These are phyloP conservation scores for Periophthalmodon schlosseri DNA, from an alignment of 2,113 vertebrate species.

Conservation along the genomic window DNA sequence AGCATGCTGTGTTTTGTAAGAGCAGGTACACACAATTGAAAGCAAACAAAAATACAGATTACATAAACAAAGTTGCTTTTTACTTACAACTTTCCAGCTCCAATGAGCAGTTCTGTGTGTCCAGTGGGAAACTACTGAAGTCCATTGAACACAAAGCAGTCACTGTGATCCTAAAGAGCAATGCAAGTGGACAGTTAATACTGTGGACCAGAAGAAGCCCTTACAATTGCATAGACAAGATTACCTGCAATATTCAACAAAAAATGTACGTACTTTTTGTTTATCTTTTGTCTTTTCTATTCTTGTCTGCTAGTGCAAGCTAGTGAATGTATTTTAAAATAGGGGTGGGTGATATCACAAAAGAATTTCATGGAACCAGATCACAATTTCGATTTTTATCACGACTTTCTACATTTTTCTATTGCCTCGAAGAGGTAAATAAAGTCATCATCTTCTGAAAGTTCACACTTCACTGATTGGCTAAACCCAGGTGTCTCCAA, in stretches of 20 bases:
- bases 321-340: no score
- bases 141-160: constrained; percentile 93
- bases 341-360: no score
- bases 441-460: no score
- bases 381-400: no score
- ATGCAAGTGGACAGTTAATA: neutral
- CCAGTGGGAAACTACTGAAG: constrained; percentile 93
- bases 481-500: no score
- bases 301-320: no score
- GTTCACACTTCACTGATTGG: no score
- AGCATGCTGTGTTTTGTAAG: neutral
- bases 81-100: constrained; percentile 95
- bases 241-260: neutral
- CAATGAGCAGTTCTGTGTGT: constrained; percentile 91
- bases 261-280: neutral
- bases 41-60: neutral
- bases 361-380: no score
- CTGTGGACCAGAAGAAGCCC: neutral
- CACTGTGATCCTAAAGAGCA: constrained; percentile 85
- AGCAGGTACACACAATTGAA: neutral
- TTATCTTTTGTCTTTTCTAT: no score
- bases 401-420: no score
- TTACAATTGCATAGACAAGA: neutral
- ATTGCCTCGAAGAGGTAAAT: no score
- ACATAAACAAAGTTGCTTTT: neutral